A percentile compares a stretch with the other conserved stretches of the same genome.
phyloP scores from a whole-genome alignment of 2,888 invertebrate genomes.

The Cotesia congregata region DNA sequence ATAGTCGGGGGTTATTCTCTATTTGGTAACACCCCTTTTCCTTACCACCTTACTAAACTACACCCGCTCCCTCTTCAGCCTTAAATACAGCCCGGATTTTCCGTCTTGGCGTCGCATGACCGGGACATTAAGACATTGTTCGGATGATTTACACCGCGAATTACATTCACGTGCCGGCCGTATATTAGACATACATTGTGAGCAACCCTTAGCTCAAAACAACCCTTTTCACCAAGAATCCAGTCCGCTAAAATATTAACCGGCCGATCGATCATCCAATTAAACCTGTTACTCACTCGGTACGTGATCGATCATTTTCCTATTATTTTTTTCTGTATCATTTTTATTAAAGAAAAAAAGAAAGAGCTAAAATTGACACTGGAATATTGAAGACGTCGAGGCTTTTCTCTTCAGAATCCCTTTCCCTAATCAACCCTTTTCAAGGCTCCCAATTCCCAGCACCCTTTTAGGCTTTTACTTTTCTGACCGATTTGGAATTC shows the following conservation, averaged over 20 bases:
- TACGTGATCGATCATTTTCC: slow-evolving; percentile 17
- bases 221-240: slow-evolving; percentile 34
- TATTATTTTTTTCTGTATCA: neutral
- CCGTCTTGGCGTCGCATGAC: slow-evolving; percentile 68
- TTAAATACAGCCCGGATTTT: slow-evolving; percentile 59
- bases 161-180: slow-evolving; percentile 69
- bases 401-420: slow-evolving; percentile 47
- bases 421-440: slow-evolving; percentile 70
- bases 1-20: slow-evolving; percentile 47
- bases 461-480: slow-evolving; percentile 9
- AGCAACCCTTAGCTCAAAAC: slow-evolving; percentile 57
- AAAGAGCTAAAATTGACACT: neutral
- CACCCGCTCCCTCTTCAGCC: slow-evolving; percentile 52
- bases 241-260: neutral
- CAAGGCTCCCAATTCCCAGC: slow-evolving; percentile 65
- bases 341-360: slow-evolving; percentile 1
- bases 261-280: slow-evolving; percentile 22
- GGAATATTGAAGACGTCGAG: slow-evolving; percentile 1
- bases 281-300: neutral
- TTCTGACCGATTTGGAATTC: slow-evolving; percentile 32
- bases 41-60: slow-evolving; percentile 1
- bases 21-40: neutral
- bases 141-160: slow-evolving; percentile 70
- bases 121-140: slow-evolving; percentile 71
- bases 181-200: slow-evolving; percentile 69